phyloP scores from a whole-genome alignment of 2,797 vertebrate genomes.

The Graptemys geographica region DNA sequence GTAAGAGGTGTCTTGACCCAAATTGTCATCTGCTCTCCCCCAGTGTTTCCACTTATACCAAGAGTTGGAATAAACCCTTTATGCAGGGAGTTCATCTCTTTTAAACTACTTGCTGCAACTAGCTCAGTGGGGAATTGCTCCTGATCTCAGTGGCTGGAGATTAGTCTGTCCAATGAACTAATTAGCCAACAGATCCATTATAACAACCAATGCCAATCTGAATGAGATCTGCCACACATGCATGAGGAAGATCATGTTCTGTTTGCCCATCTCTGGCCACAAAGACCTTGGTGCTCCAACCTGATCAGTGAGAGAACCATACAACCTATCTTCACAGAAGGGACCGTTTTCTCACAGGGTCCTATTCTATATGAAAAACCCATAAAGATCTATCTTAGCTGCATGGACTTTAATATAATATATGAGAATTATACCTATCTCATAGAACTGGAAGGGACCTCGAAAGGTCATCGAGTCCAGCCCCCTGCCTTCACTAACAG shows the following conservation, averaged over 20 bases:
- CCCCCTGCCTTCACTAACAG: no score
- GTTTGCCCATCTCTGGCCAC: background rate
- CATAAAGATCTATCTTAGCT: background rate
- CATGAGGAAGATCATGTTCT: background rate
- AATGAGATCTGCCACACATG: background rate
- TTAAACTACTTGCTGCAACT: conserved; percentile 14
- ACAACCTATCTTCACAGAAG: background rate
- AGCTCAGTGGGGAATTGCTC: background rate
- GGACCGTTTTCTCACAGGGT: background rate
- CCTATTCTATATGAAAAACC: background rate
- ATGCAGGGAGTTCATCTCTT: background rate
- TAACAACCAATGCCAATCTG: background rate
- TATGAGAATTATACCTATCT: no score
- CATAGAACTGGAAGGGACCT: no score
- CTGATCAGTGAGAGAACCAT: background rate
- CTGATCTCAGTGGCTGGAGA: background rate
- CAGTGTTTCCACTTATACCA: background rate
- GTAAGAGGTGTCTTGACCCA: background rate
- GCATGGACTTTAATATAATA: background rate
- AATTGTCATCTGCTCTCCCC: background rate
- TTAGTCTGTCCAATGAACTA: background rate
- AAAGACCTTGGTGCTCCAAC: background rate
- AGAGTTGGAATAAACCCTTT: background rate
- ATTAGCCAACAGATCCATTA: background rate
- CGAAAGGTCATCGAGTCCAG: no score